Percentiles rank a stretch among this genome's conserved stretches.
Evolutionary conservation across 2,113 vertebrate genomes (phyloP).

Genomic region (human): GRCh38 chr11:110458001-110458500

Average conservation of each 20-base stretch:
- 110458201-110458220: not conserved
- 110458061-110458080: not conserved
- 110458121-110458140: not conserved
- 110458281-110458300: not conserved
- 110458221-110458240: not conserved
- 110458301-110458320: not conserved
- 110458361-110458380: not conserved
- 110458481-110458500: not conserved
- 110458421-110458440: not conserved
- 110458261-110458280: not conserved
- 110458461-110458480: constrained; percentile 10
- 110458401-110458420: not conserved
- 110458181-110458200: not conserved
- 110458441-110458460: not conserved
- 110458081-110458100: not conserved
- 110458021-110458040: not conserved
- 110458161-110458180: not conserved
- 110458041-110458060: not conserved
- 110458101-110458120: constrained; percentile 3
- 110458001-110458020: not conserved
- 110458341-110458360: not conserved
- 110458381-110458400: not conserved
- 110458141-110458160: not conserved
- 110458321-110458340: not conserved
- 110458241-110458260: not conserved